Percentiles rank a stretch among this genome's conserved stretches.
phyloP scores from a whole-genome alignment of 2,888 invertebrate genomes.

The Blera fallax region DNA sequence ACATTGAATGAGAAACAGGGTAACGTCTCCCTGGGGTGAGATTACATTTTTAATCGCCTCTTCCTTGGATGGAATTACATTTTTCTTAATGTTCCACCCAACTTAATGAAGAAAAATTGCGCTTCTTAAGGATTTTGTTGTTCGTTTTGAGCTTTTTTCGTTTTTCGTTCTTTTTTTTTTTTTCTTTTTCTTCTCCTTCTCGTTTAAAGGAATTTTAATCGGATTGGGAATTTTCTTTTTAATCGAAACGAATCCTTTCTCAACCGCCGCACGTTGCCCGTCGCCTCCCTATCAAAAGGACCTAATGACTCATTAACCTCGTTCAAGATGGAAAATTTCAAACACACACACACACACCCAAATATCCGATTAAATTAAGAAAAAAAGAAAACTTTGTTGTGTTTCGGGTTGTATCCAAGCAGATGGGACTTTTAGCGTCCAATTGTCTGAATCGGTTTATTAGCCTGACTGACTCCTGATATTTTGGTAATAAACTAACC shows the following conservation, averaged over 20 bases:
- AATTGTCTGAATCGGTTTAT: constrained; percentile 59
- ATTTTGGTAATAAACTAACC: constrained; percentile 53
- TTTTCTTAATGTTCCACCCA: constrained; percentile 63
- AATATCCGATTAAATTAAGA: constrained; percentile 16
- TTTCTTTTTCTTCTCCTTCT: neutral
- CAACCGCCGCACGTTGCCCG: neutral
- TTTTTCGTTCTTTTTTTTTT: neutral
- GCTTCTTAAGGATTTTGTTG: constrained; percentile 54
- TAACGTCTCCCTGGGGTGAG: constrained; percentile 45
- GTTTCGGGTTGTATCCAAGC: neutral
- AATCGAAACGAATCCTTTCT: constrained; percentile 28
- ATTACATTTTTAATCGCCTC: constrained; percentile 66
- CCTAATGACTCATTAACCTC: constrained; percentile 69
- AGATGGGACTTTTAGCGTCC: constrained; percentile 42
- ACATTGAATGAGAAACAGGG: constrained; percentile 25
- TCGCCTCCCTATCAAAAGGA: neutral
- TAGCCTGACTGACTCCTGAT: constrained; percentile 53
- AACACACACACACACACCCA: neutral
- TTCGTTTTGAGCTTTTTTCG: constrained; percentile 4
- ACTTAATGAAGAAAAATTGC: constrained; percentile 68
- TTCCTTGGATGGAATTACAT: constrained; percentile 65
- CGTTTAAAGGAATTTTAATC: constrained; percentile 44
- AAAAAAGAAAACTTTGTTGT: constrained; percentile 16
- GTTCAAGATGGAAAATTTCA: constrained; percentile 31
- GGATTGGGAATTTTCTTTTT: constrained; percentile 56